phyloP scores from a whole-genome alignment of 2,888 invertebrate genomes.

The Apocheima hispidaria region DNA sequence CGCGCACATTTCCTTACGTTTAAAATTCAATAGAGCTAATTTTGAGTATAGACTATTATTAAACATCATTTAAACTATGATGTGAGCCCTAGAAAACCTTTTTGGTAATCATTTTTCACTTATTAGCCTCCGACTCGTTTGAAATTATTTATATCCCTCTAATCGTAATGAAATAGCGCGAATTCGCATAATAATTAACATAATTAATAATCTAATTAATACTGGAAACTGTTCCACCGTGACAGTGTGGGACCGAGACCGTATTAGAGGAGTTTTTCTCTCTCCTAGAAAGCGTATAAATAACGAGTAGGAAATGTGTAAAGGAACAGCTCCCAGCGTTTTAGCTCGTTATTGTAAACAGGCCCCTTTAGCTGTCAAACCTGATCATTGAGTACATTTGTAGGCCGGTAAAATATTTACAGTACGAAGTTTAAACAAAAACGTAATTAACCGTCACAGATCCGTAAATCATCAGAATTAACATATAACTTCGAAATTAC shows the following conservation, averaged over 20 bases:
- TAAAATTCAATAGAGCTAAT: no score
- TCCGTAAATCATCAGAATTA: no score
- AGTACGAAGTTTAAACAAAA: no score
- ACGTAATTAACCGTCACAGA: no score
- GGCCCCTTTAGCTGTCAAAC: no score
- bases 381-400: no score
- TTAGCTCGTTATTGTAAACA: background rate
- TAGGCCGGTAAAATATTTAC: no score
- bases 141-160: slow-evolving; percentile 73
- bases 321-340: background rate
- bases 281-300: slow-evolving; percentile 57
- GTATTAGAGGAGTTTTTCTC: slow-evolving; percentile 26
- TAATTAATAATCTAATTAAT: slow-evolving; percentile 83
- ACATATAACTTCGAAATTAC: no score
- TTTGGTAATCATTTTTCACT: slow-evolving; percentile 44
- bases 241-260: slow-evolving; percentile 66
- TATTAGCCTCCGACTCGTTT: slow-evolving; percentile 33
- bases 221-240: slow-evolving; percentile 66
- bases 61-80: no score
- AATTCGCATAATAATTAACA: slow-evolving; percentile 82
- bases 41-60: no score
- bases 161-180: slow-evolving; percentile 78
- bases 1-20: no score
- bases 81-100: slow-evolving; percentile 22
- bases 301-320: background rate